A percentile compares a stretch with the other conserved stretches of the same genome.
phyloP scores from a whole-genome alignment of 2,888 invertebrate genomes.

The Terebella lapidaria region DNA sequence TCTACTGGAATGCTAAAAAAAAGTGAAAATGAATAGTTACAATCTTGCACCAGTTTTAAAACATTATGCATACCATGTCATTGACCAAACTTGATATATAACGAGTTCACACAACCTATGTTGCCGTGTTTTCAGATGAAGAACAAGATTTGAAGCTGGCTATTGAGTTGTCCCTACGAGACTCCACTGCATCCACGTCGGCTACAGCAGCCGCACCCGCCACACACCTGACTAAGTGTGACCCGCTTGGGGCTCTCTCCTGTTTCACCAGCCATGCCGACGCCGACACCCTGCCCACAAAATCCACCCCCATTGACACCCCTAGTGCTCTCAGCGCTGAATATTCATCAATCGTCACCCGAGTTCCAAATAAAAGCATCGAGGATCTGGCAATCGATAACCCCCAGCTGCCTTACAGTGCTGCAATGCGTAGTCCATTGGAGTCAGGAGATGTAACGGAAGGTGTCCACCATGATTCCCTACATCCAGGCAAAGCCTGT shows the following conservation, averaged over 20 bases:
- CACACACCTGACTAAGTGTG: background rate
- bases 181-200: constrained; percentile 23
- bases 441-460: background rate
- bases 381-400: constrained; percentile 27
- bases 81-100: too few relatives aligned
- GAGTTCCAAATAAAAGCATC: constrained; percentile 43
- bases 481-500: background rate
- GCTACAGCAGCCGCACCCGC: background rate
- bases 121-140: constrained; percentile 28
- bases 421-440: background rate
- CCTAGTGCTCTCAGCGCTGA: constrained; percentile 7
- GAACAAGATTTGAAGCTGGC: constrained; percentile 49
- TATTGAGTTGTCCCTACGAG: constrained; percentile 59
- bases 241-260: background rate
- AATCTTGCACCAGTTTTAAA: too few relatives aligned
- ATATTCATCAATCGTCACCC: constrained; percentile 34
- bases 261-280: background rate
- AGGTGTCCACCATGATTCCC: background rate
- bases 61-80: too few relatives aligned
- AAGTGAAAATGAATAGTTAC: too few relatives aligned
- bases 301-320: background rate
- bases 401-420: background rate
- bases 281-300: background rate
- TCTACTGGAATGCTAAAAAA: too few relatives aligned
- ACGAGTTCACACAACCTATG: too few relatives aligned